Evolutionary conservation across 2,888 invertebrate species (phyloP), one percentile per base, ranked within the genome.

Genomic region (Eupithecia inturbata): DNA sequence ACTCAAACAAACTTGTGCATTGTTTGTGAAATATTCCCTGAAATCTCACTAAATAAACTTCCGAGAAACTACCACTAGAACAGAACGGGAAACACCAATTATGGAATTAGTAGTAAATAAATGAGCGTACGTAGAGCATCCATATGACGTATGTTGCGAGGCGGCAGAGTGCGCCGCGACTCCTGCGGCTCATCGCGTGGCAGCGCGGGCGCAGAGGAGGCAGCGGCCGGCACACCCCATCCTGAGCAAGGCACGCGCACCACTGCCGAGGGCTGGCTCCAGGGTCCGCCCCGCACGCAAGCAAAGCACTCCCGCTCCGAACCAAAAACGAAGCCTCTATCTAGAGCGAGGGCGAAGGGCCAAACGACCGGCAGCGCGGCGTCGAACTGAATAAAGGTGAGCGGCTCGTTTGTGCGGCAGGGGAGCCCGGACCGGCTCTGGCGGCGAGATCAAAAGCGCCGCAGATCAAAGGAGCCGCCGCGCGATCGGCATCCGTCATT

Each of bases 401-500:
- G 87, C 89, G 92, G 92, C 92, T 92, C 92, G 92, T 93, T 93
- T 94, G 92, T 92, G 91, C 87, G 89, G 90, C 89, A 90, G 92
- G 91, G 91, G 92, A 92, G 89, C 90, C 88, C 91, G 88, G 92
- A 91, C 92, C 92, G 92, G 92, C 92, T 91, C 89, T 87, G 91
- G 90, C 93, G 93, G 94, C 89, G 87, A 94, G 92, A 94, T 94
- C 94, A 94, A 94, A 94, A 85, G 92, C 88, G 87, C 87, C 89
- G 88, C 91, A 90, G 94, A 94, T 94, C 94, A 94, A 94, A 94
- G 93, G 91, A 83, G 91, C 94, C 94, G 94, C 93, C 91, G 92
- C 93, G 94, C 94, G 94, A 94, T 94, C 94, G 94, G 94, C 94
- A 94, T 94, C 94, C 94, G 94, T 94, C 94, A 94, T 94, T 94